Conservation (phyloP, 2,113 vertebrate species). For the Oryzias woworae region DNA sequence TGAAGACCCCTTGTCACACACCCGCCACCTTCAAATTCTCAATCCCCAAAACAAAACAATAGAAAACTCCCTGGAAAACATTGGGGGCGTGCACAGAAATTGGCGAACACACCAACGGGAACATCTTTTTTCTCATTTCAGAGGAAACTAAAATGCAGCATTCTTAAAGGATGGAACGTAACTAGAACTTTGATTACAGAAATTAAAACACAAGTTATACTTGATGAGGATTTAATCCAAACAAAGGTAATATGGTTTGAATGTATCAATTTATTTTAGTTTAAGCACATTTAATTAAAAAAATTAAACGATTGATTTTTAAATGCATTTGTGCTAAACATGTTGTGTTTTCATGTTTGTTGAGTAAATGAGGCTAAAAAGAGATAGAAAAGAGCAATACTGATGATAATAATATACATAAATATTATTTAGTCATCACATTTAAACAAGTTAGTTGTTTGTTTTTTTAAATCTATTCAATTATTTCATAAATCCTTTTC, state of each 20-base stretch:
- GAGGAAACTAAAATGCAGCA: constrained; percentile 12
- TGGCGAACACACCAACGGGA: background rate
- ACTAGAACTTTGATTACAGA: too few species aligned
- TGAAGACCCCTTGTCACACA: constrained; percentile 19
- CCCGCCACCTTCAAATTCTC: constrained; percentile 15
- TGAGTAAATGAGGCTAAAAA: background rate
- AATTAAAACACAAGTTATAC: too few species aligned
- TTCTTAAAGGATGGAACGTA: background rate
- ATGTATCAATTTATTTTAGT: background rate
- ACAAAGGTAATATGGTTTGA: too few species aligned
- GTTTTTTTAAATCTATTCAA: too few species aligned
- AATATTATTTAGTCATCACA: background rate
- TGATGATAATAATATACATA: background rate
- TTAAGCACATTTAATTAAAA: background rate
- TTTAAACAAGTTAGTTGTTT: too few species aligned
- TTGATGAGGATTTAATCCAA: too few species aligned
- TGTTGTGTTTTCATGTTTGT: background rate
- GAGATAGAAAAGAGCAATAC: background rate
- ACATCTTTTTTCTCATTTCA: background rate
- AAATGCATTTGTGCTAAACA: background rate
- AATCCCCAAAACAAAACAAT: constrained; percentile 17
- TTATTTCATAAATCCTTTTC: too few species aligned
- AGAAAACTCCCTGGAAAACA: constrained; percentile 11
- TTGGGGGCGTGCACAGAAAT: background rate
- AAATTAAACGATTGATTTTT: constrained; percentile 28